Evolutionary conservation across 2,888 invertebrate genomes (phyloP), one percentile per base, ranked within the genome.

Genomic region (Parnassius orleans): DNA sequence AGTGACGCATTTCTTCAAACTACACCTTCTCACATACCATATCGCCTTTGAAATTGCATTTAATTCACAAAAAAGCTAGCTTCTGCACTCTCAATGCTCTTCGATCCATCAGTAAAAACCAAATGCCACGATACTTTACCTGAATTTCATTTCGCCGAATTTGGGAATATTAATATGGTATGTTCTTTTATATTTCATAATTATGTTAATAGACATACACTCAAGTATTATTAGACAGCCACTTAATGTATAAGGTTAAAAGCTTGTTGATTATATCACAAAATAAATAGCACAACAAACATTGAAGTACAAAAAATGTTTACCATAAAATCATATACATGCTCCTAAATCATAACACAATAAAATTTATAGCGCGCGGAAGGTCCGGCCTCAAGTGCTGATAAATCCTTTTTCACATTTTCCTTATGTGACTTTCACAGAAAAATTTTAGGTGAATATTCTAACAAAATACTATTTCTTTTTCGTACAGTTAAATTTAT

Each of bases 271-370:
- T 48, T 10, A 14, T 48, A 15, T 48, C 42, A 48, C 10, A 24
- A 46, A 42, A 57, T 10, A 57, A 57, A 53, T 15, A 75, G 75
- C 78, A 53, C 68, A 77, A 72, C 77, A 78, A 80, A 84, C 77
- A 86, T 80, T 85, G 84, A 84, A 81, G 80, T 80, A 78, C 47
- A 56, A 84, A 84, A 81, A 84, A 81, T 86, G 84, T 87, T 87
- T 87, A 86, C 86, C 87, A 87, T 86, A 85, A 87, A 86, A 87
- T 86, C 83, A 84, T 84, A 84, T 77, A 83, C 81, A 78, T 80
- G 81, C 76, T 77, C 84, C 83, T 86, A 87, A 86, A 87, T 86
- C 87, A 87, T 85, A 55, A 59, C 55, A 46, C 54, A 59, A 63
- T 63, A 63, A 59, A 63, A 63, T 63, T 63, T 63, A 63, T 59